Conservation (phyloP, 2,797 vertebrate genomes). For the Urophycis tenuis region DNA sequence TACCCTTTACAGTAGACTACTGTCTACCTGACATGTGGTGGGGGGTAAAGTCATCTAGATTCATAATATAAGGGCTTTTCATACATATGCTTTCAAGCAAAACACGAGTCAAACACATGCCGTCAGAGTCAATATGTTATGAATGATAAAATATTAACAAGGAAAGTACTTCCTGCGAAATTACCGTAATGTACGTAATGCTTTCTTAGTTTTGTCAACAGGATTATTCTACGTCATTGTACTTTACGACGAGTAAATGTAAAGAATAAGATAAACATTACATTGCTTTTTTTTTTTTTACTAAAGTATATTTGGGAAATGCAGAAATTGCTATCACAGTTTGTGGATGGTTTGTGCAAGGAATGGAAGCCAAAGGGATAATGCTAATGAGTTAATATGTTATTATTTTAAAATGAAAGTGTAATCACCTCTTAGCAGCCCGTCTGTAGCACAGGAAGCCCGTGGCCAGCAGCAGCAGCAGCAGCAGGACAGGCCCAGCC, state of each 20-base stretch:
- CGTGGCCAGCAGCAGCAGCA: conserved; percentile 69
- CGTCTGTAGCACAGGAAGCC: conserved; percentile 78
- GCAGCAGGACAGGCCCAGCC: conserved; percentile 73
- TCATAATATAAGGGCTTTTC: not conserved
- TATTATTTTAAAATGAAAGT: not conserved
- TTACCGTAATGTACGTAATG: too few relatives aligned
- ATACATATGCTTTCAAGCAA: not conserved
- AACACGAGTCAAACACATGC: not conserved
- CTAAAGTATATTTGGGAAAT: not conserved
- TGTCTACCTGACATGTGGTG: not conserved
- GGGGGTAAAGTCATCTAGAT: not conserved
- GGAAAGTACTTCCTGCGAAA: not conserved
- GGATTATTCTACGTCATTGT: not conserved
- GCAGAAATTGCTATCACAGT: not conserved
- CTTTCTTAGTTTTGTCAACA: not conserved
- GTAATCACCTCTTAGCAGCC: conserved; percentile 72
- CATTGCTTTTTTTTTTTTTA: not conserved
- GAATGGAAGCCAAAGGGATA: not conserved
- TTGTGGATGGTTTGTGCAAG: not conserved
- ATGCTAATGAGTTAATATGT: not conserved
- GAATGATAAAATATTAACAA: not conserved
- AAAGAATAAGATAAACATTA: not conserved
- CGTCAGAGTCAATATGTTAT: not conserved
- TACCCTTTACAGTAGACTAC: too few relatives aligned
- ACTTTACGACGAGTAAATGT: not conserved